phyloP scores from a whole-genome alignment of 2,113 vertebrate genomes.

The Capricornis sumatraensis region DNA sequence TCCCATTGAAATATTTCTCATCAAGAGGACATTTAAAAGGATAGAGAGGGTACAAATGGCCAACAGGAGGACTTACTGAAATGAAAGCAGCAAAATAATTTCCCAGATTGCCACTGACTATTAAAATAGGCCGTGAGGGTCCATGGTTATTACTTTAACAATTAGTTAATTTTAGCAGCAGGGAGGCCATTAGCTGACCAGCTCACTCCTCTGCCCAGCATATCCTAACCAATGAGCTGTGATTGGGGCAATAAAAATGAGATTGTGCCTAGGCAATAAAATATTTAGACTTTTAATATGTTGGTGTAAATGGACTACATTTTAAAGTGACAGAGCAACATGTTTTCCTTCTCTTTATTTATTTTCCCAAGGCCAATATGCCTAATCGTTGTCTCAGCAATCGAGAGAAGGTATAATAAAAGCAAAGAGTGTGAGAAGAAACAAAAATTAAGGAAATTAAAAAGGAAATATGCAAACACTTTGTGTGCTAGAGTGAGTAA shows the following conservation, averaged over 20 bases:
- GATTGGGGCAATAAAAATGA: constrained; percentile 80
- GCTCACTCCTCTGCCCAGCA: constrained; percentile 79
- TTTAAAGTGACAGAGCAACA: constrained; percentile 65
- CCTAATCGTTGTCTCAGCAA: background rate
- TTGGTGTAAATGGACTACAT: constrained; percentile 62
- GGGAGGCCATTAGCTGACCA: constrained; percentile 83
- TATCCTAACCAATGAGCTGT: constrained; percentile 82
- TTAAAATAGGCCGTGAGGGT: constrained; percentile 76
- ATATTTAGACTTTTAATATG: constrained; percentile 76
- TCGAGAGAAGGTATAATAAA: background rate
- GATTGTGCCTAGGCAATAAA: constrained; percentile 80
- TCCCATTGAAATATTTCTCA: constrained; percentile 63
- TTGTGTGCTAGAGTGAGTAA: background rate
- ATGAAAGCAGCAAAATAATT: constrained; percentile 78
- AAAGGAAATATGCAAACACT: background rate
- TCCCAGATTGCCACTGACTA: constrained; percentile 78
- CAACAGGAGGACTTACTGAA: constrained; percentile 64
- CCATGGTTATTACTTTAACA: constrained; percentile 84
- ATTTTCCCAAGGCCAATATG: constrained; percentile 18
- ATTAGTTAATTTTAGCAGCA: constrained; percentile 84
- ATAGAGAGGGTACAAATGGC: constrained; percentile 54
- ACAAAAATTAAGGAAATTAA: background rate
- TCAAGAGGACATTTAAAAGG: constrained; percentile 62
- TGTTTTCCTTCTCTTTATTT: constrained; percentile 49
- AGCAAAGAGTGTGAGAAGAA: background rate